Percentiles rank a stretch among this genome's conserved stretches.
Conservation (phyloP, 1,140 invertebrate genomes). For the Megalopta genalis region DNA sequence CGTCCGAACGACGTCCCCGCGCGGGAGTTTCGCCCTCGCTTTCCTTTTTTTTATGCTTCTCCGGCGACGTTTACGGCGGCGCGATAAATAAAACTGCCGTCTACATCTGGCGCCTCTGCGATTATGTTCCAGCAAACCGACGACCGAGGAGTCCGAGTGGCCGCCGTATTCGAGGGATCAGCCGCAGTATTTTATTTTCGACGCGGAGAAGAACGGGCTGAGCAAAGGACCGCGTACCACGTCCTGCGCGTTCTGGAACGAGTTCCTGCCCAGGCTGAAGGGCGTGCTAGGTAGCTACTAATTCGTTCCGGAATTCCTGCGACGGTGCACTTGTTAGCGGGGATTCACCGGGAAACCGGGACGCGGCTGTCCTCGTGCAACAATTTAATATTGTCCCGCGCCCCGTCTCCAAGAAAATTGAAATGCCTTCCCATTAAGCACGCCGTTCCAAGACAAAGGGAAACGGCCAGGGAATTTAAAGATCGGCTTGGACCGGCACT, state of each 20-base stretch:
- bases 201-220: conserved; percentile 86
- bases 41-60: no score
- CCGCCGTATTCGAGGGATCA: conserved; percentile 91
- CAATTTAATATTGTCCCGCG: not conserved
- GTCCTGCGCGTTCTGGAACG: conserved; percentile 97
- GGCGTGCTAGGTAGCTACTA: conserved; percentile 84
- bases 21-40: no score
- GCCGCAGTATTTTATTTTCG: conserved; percentile 93
- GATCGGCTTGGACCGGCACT: no score
- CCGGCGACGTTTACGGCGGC: no score
- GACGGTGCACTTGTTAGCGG: not conserved
- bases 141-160: conserved; percentile 91
- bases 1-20: no score
- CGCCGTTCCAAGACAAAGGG: no score
- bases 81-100: no score
- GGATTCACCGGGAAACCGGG: not conserved
- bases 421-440: not conserved
- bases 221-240: conserved; percentile 91
- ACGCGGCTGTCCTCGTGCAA: not conserved
- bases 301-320: not conserved
- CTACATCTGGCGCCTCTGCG: not conserved
- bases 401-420: not conserved
- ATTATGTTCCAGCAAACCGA: conserved; percentile 86
- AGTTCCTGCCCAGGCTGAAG: conserved; percentile 92
- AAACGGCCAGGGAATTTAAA: no score